Evolutionary conservation across 2,113 vertebrate species (phyloP).

Genomic region (Oryzias melastigma): DNA sequence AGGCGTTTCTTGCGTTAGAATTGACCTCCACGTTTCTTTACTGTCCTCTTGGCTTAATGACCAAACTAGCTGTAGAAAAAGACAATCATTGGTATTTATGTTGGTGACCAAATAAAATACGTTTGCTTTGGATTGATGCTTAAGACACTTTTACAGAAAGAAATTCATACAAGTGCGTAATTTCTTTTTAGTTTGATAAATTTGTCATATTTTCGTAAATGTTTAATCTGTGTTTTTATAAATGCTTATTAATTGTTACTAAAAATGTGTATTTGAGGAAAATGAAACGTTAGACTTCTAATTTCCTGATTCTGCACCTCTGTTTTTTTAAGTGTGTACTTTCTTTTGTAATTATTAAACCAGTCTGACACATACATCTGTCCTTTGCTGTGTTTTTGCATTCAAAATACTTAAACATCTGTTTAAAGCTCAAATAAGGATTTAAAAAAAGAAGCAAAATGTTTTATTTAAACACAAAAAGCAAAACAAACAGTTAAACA

Average conservation of each 20-base stretch:
- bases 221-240: conserved; percentile 25
- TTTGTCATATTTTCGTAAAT: conserved; percentile 27
- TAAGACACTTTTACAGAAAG: conserved; percentile 29
- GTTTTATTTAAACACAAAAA: conserved; percentile 32
- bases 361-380: conserved; percentile 19
- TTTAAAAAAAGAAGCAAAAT: conserved; percentile 48
- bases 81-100: background rate
- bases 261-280: conserved; percentile 35
- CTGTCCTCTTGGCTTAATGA: conserved; percentile 20
- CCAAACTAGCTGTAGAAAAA: conserved; percentile 19
- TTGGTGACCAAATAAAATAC: conserved; percentile 2
- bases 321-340: conserved; percentile 22
- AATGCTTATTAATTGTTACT: conserved; percentile 15
- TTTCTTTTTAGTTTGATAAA: conserved; percentile 27
- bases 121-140: conserved; percentile 33
- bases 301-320: background rate
- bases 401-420: conserved; percentile 53
- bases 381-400: conserved; percentile 58
- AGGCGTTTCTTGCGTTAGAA: conserved; percentile 17
- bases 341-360: conserved; percentile 25
- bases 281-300: background rate
- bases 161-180: conserved; percentile 30
- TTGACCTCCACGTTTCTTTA: conserved; percentile 19
- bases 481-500: no score
- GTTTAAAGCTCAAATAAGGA: conserved; percentile 45